These are phyloP conservation scores for Pseudomyrmex concolor DNA, from an alignment of 1,140 invertebrate species.

Conservation along the genomic window DNA sequence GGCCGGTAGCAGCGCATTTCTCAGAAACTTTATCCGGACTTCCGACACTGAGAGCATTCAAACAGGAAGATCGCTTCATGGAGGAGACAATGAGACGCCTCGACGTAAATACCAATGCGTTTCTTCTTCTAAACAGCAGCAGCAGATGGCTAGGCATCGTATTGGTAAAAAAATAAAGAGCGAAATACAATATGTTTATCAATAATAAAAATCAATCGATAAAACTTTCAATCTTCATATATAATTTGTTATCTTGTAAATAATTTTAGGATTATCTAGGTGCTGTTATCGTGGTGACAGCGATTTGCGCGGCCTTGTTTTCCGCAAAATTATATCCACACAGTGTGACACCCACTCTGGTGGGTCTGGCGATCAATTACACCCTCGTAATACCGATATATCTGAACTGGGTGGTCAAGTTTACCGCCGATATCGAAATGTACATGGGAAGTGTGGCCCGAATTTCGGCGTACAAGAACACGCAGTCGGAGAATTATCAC, in stretches of 20 bases:
- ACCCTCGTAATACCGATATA: constrained; percentile 93
- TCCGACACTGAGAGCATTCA: constrained; percentile 89
- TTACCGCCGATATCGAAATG: constrained; percentile 91
- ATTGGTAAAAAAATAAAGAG: constrained; percentile 86
- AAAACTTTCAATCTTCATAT: background rate
- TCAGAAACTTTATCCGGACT: constrained; percentile 90
- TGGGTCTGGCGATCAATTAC: constrained; percentile 92
- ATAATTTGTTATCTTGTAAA: constrained; percentile 11
- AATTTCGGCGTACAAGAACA: constrained; percentile 87
- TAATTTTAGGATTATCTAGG: constrained; percentile 92
- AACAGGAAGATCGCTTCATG: constrained; percentile 88
- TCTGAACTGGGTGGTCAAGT: constrained; percentile 93
- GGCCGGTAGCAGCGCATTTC: constrained; percentile 90
- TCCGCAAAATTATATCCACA: constrained; percentile 85
- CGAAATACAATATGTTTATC: background rate
- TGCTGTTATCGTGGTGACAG: constrained; percentile 90
- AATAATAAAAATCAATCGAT: background rate
- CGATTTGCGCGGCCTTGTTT: constrained; percentile 88
- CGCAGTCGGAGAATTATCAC: constrained; percentile 86
- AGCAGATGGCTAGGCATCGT: constrained; percentile 93
- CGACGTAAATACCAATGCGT: constrained; percentile 91
- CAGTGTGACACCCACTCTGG: constrained; percentile 87
- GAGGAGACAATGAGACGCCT: constrained; percentile 88
- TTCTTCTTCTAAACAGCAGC: constrained; percentile 91
- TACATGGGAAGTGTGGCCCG: constrained; percentile 92